Conservation (phyloP, 2,113 vertebrate species). For the Poicephalus meyeri region DNA sequence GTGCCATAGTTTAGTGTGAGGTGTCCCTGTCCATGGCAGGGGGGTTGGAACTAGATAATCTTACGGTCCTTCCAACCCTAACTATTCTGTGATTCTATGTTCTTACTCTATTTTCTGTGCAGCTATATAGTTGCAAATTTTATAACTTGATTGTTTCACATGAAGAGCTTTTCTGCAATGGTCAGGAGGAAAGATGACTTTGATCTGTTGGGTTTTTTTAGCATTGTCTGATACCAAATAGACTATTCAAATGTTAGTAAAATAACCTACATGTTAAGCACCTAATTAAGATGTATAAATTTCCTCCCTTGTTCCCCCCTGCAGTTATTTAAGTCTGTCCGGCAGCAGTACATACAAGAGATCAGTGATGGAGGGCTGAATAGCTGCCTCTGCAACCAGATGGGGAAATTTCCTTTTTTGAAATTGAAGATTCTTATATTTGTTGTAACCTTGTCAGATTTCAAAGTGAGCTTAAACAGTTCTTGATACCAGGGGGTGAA, state of each 20-base stretch:
- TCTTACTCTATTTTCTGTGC: not conserved
- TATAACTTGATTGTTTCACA: not conserved
- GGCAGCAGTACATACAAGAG: not conserved
- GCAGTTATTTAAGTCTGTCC: not conserved
- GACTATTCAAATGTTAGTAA: too few species aligned
- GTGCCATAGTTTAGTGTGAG: too few species aligned
- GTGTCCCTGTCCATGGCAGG: too few species aligned
- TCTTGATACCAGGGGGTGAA: not conserved
- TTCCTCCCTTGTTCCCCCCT: not conserved
- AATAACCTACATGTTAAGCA: not conserved
- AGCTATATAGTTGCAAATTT: not conserved
- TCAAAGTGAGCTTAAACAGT: not conserved
- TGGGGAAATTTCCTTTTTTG: not conserved
- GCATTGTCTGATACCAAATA: not conserved
- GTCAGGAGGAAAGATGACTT: not conserved
- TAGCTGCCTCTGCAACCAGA: not conserved
- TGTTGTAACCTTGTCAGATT: not conserved
- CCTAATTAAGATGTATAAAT: not conserved
- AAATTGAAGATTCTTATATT: not conserved
- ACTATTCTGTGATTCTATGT: too few species aligned
- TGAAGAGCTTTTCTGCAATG: not conserved
- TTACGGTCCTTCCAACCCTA: too few species aligned
- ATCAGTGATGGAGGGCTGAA: not conserved
- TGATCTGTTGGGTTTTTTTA: not conserved
- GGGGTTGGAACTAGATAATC: too few species aligned